Evolutionary conservation across 2,797 vertebrate species (phyloP).

Genomic region (Psittacula derbiana): DNA sequence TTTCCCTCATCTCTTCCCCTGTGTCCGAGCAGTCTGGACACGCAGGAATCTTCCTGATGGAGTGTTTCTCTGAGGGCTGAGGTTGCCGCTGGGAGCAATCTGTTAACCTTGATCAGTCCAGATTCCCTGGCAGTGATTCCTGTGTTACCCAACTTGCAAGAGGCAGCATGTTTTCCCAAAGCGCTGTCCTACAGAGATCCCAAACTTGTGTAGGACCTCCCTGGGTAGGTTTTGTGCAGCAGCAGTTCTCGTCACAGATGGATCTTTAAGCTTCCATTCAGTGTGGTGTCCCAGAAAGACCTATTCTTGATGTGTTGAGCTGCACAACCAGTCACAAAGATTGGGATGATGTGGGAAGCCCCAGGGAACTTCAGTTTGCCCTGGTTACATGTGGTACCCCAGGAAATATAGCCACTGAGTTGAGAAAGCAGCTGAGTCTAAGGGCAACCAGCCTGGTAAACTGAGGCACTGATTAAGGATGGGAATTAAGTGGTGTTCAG

Average conservation of each 20-base stretch:
- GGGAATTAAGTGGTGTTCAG: background rate
- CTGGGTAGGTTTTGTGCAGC: background rate
- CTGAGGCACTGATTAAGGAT: background rate
- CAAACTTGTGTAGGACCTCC: background rate
- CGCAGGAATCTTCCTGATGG: rapidly evolving
- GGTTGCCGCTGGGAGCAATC: background rate
- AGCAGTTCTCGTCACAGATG: background rate
- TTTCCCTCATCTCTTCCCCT: background rate
- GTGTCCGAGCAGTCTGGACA: background rate
- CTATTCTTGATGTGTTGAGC: background rate
- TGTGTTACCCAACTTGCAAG: background rate
- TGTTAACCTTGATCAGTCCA: background rate
- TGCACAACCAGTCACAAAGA: background rate
- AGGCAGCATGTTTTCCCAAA: background rate
- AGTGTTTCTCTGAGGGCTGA: background rate
- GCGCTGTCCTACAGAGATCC: background rate
- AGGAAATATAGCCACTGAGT: rapidly evolving
- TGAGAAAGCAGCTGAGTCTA: background rate
- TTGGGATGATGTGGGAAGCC: background rate
- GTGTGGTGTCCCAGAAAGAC: background rate
- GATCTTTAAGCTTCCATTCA: background rate
- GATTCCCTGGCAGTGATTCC: background rate
- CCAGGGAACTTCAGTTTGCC: no score
- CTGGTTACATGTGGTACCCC: no score
- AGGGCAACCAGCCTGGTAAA: background rate